A percentile compares a stretch with the other conserved stretches of the same genome.
Conservation (phyloP, 2,888 invertebrate species). For the Phrixothrix hirtus region DNA sequence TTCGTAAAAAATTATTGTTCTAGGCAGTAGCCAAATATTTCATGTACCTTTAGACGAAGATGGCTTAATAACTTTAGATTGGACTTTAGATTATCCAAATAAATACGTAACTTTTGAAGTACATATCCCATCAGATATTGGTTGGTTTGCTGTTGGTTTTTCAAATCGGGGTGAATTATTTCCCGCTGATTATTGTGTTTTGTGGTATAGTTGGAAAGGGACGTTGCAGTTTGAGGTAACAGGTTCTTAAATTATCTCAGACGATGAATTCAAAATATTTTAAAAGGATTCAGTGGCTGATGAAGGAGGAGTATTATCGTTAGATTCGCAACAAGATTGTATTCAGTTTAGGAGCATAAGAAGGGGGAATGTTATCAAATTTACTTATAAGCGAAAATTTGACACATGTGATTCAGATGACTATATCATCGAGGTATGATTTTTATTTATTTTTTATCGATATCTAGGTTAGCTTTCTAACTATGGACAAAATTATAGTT, state of each 20-base stretch:
- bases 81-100: constrained; percentile 57
- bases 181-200: constrained; percentile 79
- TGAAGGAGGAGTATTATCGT: constrained; percentile 65
- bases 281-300: constrained; percentile 81
- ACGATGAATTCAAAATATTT: too few relatives aligned
- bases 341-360: constrained; percentile 60
- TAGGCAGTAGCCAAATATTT: constrained; percentile 47
- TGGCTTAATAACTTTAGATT: constrained; percentile 54
- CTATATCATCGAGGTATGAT: constrained; percentile 78
- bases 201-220: constrained; percentile 74
- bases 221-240: constrained; percentile 62
- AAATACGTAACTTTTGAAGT: constrained; percentile 58
- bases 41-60: constrained; percentile 53
- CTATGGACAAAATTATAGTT: too few relatives aligned
- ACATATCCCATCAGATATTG: constrained; percentile 57
- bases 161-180: constrained; percentile 76
- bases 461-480: too few relatives aligned
- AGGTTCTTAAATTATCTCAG: too few relatives aligned
- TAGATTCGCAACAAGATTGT: constrained; percentile 78
- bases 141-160: constrained; percentile 86
- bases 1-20: too few relatives aligned
- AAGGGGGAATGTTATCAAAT: constrained; percentile 62
- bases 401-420: constrained; percentile 82
- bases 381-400: constrained; percentile 77
- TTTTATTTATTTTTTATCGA: too few relatives aligned